These are phyloP conservation scores for Magallana nippona DNA, from an alignment of 2,888 invertebrate genomes.

Conservation along the genomic window DNA sequence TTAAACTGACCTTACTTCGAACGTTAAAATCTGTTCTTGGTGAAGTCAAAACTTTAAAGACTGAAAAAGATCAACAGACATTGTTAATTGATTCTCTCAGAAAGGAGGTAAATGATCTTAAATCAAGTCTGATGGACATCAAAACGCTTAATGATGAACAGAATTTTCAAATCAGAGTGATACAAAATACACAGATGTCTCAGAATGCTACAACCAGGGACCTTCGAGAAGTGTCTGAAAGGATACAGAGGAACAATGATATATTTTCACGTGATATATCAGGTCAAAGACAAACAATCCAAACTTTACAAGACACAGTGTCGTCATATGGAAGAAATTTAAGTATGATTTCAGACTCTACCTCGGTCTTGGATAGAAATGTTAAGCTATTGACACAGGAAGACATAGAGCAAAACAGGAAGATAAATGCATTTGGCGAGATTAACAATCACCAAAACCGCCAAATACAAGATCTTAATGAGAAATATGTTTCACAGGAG, in stretches of 20 bases:
- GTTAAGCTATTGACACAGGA: neutral
- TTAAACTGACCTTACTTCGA: neutral
- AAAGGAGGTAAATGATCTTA: neutral
- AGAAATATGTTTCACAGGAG: conserved; percentile 3
- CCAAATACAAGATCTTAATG: neutral
- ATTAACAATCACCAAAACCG: neutral
- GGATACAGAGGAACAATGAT: neutral
- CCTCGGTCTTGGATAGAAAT: neutral
- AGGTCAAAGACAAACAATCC: neutral
- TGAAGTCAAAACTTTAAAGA: neutral
- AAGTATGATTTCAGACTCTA: neutral
- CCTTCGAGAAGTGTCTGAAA: neutral
- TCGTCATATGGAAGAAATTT: neutral
- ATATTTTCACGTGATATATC: neutral
- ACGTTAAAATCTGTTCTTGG: neutral
- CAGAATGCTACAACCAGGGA: neutral
- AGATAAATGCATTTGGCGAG: neutral
- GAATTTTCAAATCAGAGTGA: neutral
- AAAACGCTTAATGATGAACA: neutral
- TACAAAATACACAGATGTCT: neutral
- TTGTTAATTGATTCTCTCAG: neutral
- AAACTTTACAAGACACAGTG: neutral
- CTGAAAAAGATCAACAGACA: neutral
- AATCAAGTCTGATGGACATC: neutral
- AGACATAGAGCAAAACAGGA: conserved; percentile 3